Evolutionary conservation across 2,888 invertebrate species (phyloP), one percentile per base, ranked within the genome.

Genomic region (Tupiocoris notatus): DNA sequence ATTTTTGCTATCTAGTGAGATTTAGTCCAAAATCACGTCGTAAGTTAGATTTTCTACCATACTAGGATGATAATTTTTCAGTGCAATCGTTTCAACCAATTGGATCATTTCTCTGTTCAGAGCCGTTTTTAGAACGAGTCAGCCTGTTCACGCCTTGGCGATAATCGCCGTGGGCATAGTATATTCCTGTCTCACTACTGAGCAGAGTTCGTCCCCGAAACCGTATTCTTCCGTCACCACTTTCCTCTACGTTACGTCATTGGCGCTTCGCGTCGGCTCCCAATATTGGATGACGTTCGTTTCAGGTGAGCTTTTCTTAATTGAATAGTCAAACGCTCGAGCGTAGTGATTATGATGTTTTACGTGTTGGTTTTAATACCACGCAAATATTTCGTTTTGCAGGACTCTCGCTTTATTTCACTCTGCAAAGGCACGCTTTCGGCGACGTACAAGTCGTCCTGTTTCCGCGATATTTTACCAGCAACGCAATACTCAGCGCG

Each of bases 241-340:
- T 65, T 87, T 94, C 76, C 84, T 92, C 22, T 94, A 95, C 84
- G 86, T 95, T 39, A 88, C 88, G 0, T 89, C 92, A 7, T 92
- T 95, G 81, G 90, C 92, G 79, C 89, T 90, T 76, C 94, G 95
- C 83, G 90, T 94, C 81, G 95, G 95, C 39, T 88, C 93, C 20
- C 95, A 95, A 86, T 88, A 95, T 80, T 95, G 95, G 95, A 95
- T 95, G 93, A 94, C 95, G 12, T 92, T 95, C 82, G 88, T 95
- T 54, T 95, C 95, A 82, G 93, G 93, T 93, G 84, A 1, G 6
- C 2, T 39, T 39, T 39, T 22, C 9, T 64, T 64, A 24, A 23
- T 22, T n/a, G 2, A 23, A 17, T 7, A 24, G 7, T 22, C n/a
- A 18, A 9, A 21, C 20, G 20, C n/a, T n/a, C n/a, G n/a, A n/a